Evolutionary conservation across 2,888 invertebrate genomes (phyloP), one percentile per base, ranked within the genome.

Genomic region (Plemyria rubiginata): DNA sequence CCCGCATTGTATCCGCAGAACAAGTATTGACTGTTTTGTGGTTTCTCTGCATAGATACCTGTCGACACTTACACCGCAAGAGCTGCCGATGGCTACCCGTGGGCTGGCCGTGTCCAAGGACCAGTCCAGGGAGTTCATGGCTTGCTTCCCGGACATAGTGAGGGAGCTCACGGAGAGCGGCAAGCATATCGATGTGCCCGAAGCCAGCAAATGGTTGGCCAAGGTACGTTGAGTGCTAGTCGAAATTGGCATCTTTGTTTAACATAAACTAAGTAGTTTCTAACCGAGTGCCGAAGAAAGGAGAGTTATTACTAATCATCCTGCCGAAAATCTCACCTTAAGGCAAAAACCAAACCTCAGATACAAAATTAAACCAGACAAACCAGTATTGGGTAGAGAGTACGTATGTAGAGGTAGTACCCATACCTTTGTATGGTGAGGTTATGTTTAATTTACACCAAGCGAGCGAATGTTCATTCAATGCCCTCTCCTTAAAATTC

Each of bases 101-200:
- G 93, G 94, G 79, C 93, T 95, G 75, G 94, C 95, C 53, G 94
- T 95, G 54, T 95, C 95, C 66, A 97, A 96, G 90, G 97, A 97
- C 88, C 97, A 97, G 89, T 95, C 95, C 83, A 93, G 97, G 77
- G 97, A 97, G 85, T 96, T 98, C 90, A 96, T 97, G 96, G 96
- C 96, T 54, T 92, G 97, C 70, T 98, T 97, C 93, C 97, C 97
- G 78, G 97, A 97, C 87, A 92, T 98, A 76, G 96, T 98, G 65
- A 93, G 97, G 75, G 97, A 97, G 86, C 92, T 98, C 70, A 97
- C 97, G 41, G 96, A 96, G 78, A 94, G 95, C 74, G 95, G 95
- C 73, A 95, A 96, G 79, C 94, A 95, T 84, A 94, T 94, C 66
- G 97, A 97, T 82, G 94, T 96, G 85, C 95, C 96, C 41, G 96